Evolutionary conservation across 2,797 vertebrate species (phyloP).

Genomic region (Schizothorax lantsangensis): DNA sequence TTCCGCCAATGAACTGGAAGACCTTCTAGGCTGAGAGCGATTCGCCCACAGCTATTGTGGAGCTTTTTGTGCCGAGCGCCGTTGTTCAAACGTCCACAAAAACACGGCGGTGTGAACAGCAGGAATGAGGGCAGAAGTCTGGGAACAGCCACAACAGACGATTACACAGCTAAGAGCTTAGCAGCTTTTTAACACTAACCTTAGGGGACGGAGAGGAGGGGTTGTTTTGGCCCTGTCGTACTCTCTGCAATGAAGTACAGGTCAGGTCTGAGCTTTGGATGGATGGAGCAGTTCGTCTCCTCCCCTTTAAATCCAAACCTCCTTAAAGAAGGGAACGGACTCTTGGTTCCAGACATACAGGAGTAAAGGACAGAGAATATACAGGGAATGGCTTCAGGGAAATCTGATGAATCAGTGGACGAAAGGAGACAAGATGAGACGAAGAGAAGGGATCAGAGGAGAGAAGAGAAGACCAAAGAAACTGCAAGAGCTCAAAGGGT

Average conservation of each 20-base stretch:
- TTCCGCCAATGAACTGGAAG: conserved; percentile 19
- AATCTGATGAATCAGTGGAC: conserved; percentile 2
- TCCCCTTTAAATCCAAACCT: conserved; percentile 30
- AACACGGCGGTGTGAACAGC: conserved; percentile 32
- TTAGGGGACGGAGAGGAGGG: conserved; percentile 22
- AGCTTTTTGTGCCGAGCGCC: background rate
- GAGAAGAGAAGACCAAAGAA: background rate
- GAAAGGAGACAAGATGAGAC: background rate
- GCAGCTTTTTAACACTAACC: conserved; percentile 32
- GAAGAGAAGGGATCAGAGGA: background rate
- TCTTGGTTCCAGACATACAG: background rate
- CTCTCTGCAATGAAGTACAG: conserved; percentile 13
- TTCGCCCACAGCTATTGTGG: conserved; percentile 18
- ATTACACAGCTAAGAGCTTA: conserved; percentile 49
- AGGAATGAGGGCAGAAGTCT: conserved; percentile 38
- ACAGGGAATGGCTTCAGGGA: background rate
- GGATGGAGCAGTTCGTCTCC: conserved; percentile 34
- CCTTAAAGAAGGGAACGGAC: conserved; percentile 35
- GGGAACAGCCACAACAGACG: conserved; percentile 43
- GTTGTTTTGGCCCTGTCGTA: conserved; percentile 12
- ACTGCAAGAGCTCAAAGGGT: conserved; percentile 11
- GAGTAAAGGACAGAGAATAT: background rate
- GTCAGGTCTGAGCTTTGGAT: conserved; percentile 30
- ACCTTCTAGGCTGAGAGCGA: background rate
- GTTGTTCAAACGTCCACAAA: conserved; percentile 42